Evolutionary conservation across 1,140 invertebrate genomes (phyloP).

Genomic region (Brachionus manjavacas): DNA sequence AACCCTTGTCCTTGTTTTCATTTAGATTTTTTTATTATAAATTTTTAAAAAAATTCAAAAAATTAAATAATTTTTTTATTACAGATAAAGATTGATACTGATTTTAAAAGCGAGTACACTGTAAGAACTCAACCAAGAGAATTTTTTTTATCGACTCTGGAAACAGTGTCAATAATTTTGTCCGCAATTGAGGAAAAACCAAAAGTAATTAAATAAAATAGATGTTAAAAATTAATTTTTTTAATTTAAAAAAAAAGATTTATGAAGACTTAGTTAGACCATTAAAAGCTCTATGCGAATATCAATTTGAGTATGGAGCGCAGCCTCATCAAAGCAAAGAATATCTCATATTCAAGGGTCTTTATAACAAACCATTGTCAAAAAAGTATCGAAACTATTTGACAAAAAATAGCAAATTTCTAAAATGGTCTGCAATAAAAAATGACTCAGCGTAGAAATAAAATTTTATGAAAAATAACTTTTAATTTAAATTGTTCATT

Average conservation of each 20-base stretch:
- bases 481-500: background rate
- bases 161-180: constrained; percentile 77
- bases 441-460: background rate
- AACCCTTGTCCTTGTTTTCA: too few relatives aligned
- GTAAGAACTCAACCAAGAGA: constrained; percentile 87
- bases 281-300: constrained; percentile 72
- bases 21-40: background rate
- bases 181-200: constrained; percentile 14
- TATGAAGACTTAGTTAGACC: constrained; percentile 69
- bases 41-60: background rate
- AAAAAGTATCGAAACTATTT: constrained; percentile 26
- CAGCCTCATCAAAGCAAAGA: constrained; percentile 87
- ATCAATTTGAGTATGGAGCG: constrained; percentile 81
- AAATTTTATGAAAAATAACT: background rate
- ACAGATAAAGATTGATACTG: constrained; percentile 65
- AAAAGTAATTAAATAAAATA: background rate
- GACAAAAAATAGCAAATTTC: constrained; percentile 37
- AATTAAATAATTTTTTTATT: background rate
- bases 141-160: constrained; percentile 80
- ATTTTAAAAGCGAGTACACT: constrained; percentile 74
- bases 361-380: constrained; percentile 67
- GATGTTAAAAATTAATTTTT: background rate
- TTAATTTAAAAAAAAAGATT: background rate
- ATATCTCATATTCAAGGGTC: constrained; percentile 75
- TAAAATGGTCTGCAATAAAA: background rate